Evolutionary conservation across 2,113 vertebrate species (phyloP).

Genomic region (Zosterops pallidus): DNA sequence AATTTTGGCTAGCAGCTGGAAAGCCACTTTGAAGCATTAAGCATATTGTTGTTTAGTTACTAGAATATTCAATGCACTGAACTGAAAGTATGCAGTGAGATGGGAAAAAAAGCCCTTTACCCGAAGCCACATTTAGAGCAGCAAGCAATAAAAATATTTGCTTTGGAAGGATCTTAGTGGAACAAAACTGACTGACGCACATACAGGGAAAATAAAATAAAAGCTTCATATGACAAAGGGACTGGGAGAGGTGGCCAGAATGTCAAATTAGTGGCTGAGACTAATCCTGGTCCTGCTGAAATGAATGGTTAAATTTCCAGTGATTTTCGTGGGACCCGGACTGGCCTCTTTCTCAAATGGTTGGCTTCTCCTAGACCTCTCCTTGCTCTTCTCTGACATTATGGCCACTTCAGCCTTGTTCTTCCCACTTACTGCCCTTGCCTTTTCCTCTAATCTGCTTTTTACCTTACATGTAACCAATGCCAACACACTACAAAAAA

Average conservation of each 20-base stretch:
- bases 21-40: constrained; percentile 58
- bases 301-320: background rate
- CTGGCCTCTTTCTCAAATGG: background rate
- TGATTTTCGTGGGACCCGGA: background rate
- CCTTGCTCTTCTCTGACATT: background rate
- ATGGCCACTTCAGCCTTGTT: background rate
- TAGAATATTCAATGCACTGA: constrained; percentile 55
- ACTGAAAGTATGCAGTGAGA: constrained; percentile 38
- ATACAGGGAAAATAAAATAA: constrained; percentile 51
- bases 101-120: constrained; percentile 33
- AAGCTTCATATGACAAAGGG: constrained; percentile 39
- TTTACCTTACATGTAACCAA: background rate
- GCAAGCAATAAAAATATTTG: constrained; percentile 67
- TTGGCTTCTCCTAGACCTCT: background rate
- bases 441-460: background rate
- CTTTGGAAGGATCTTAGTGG: constrained; percentile 58
- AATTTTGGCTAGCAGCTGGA: constrained; percentile 51
- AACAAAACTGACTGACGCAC: constrained; percentile 58
- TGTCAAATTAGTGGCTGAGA: constrained; percentile 26
- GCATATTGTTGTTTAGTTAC: constrained; percentile 56
- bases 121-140: constrained; percentile 59
- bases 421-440: background rate
- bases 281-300: background rate
- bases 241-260: constrained; percentile 26
- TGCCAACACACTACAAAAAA: background rate